These are phyloP conservation scores for Mesocricetus auratus DNA, from an alignment of 2,113 vertebrate species.

Conservation along the genomic window DNA sequence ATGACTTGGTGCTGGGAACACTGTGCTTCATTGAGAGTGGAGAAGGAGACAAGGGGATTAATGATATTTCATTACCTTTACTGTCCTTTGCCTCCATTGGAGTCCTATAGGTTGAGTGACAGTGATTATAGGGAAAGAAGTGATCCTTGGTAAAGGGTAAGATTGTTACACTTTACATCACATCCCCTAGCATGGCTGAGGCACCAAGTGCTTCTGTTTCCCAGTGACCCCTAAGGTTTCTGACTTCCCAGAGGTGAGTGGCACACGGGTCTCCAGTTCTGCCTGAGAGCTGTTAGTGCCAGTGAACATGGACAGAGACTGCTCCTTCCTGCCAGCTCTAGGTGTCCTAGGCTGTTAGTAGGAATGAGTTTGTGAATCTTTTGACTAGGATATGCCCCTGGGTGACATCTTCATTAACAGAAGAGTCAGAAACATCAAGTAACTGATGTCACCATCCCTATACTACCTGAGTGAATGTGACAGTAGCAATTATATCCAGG, in stretches of 20 bases:
- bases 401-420: background rate
- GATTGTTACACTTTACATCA: slow-evolving; percentile 75
- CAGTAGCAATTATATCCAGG: background rate
- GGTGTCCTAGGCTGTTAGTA: background rate
- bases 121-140: no score
- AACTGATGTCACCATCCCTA: background rate
- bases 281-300: background rate
- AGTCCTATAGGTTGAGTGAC: background rate
- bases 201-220: background rate
- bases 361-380: background rate
- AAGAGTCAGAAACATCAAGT: background rate
- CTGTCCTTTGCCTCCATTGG: background rate
- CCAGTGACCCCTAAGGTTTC: background rate
- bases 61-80: background rate
- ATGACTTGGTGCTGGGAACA: background rate
- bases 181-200: no score
- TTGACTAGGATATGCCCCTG: background rate
- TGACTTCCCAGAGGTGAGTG: background rate
- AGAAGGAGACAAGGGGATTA: background rate
- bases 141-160: no score
- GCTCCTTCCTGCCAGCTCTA: background rate
- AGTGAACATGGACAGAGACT: no score
- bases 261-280: background rate
- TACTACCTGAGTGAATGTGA: background rate
- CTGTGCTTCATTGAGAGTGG: background rate